Percentiles rank a stretch among this genome's conserved stretches.
Evolutionary conservation across 2,113 vertebrate genomes (phyloP).

Genomic region (Galeopterus variegatus): DNA sequence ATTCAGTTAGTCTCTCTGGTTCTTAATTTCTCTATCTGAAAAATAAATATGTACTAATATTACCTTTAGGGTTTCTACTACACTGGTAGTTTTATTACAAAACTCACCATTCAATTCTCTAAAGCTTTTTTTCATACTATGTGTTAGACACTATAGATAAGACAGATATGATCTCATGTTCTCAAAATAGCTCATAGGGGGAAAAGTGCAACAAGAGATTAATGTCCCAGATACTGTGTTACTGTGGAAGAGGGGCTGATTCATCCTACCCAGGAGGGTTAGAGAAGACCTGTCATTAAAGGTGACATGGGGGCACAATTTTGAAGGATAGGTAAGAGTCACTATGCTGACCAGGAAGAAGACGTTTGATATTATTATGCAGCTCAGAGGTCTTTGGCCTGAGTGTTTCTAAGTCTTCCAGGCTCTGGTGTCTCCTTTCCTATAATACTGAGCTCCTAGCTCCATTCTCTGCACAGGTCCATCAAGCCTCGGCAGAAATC

Average conservation of each 20-base stretch:
- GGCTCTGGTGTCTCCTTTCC: background rate
- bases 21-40: background rate
- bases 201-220: constrained; percentile 7
- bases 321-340: background rate
- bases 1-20: background rate
- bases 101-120: constrained; percentile 37
- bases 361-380: background rate
- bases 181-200: constrained; percentile 7
- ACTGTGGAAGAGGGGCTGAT: background rate
- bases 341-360: background rate
- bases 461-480: background rate
- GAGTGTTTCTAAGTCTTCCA: background rate
- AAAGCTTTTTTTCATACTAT: constrained; percentile 43
- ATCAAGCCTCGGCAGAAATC: background rate
- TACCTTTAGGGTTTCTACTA: constrained; percentile 41
- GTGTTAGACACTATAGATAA: constrained; percentile 34
- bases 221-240: background rate
- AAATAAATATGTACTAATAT: constrained; percentile 35
- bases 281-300: background rate
- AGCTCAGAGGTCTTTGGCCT: background rate
- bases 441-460: background rate
- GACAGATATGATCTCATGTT: constrained; percentile 32
- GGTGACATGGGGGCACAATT: background rate
- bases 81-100: constrained; percentile 17
- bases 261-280: background rate